Evolutionary conservation across 2,888 invertebrate genomes (phyloP), one percentile per base, ranked within the genome.

Genomic region (Mythimna loreyi): DNA sequence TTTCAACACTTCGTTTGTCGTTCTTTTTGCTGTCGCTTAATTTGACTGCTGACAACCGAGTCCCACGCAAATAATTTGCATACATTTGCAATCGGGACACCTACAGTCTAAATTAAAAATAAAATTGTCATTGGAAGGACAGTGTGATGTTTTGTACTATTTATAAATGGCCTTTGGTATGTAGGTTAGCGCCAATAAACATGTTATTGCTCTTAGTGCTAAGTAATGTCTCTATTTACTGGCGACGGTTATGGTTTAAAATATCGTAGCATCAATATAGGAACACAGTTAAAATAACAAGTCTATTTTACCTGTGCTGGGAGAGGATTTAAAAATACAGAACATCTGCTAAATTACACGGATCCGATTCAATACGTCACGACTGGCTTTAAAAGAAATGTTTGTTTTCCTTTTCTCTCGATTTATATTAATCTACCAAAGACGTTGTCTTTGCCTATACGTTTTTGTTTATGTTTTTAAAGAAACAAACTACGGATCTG

Each of bases 61-160:
- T 82, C 88, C 89, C 91, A 88, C 90, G 90, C 90, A 91, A 90
- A 90, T 90, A 91, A 92, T 92, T 90, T 92, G 89, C 92, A 92
- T 93, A 92, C 74, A 92, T 93, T 92, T 92, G 90, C 93, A 91
- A 90, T 89, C 81, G 78, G 73, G 66, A 84, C 74, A 82, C 67
- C 78, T 81, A 82, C 80, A 63, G 83, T 85, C 85, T 83, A 86
- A 87, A 89, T 88, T 85, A 86, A 87, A 73, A 90, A 88, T 87
- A 87, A 89, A 89, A 89, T 85, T 82, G 86, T 80, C 82, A 82
- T 72, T 79, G 75, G 68, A 70, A 58, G 60, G 72, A 73, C 76
- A 76, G 69, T 8, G 50, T 60, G 67, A 74, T 67, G 72, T 76
- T 66, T 75, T 78, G 71, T 71, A 71, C 76, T 65, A 71, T 78